Conservation (phyloP, 2,797 vertebrate genomes). For the Lacerta bilineata region DNA sequence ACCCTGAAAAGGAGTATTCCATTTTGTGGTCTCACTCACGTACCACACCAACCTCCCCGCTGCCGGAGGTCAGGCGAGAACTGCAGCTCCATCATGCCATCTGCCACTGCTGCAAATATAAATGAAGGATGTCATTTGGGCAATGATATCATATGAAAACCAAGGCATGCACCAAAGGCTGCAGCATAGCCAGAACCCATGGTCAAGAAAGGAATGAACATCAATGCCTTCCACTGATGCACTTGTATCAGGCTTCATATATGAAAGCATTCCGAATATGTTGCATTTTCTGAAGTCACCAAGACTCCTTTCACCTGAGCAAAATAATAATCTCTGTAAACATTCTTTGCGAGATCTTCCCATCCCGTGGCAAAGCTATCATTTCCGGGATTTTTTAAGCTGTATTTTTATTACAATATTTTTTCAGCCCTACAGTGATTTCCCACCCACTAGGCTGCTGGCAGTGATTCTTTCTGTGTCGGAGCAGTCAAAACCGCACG, state of each 20-base stretch:
- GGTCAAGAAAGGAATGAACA: background rate
- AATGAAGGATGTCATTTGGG: background rate
- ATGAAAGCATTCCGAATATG: fast-evolving
- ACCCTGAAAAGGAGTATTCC: no score
- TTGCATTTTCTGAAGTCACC: background rate
- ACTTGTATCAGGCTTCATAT: fast-evolving
- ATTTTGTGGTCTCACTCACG: no score
- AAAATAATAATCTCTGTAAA: background rate
- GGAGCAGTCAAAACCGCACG: fast-evolving
- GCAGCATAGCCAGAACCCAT: fast-evolving
- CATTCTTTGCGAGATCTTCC: background rate
- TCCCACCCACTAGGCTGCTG: conserved; percentile 15
- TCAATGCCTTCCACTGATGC: fast-evolving
- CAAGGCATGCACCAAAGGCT: background rate
- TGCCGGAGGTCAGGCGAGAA: no score
- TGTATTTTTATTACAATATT: conserved; percentile 11
- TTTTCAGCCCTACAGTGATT: conserved; percentile 11
- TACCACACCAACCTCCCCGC: no score
- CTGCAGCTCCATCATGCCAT: no score
- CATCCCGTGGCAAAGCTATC: background rate
- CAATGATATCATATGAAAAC: background rate
- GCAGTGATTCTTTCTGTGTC: background rate
- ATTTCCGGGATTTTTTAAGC: background rate
- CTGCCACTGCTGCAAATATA: background rate
- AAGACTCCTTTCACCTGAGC: background rate